Base-by-base conservation (phyloP, 37 sponge, comb jelly and placozoan genomes). In the Axinella damicornis region DNA sequence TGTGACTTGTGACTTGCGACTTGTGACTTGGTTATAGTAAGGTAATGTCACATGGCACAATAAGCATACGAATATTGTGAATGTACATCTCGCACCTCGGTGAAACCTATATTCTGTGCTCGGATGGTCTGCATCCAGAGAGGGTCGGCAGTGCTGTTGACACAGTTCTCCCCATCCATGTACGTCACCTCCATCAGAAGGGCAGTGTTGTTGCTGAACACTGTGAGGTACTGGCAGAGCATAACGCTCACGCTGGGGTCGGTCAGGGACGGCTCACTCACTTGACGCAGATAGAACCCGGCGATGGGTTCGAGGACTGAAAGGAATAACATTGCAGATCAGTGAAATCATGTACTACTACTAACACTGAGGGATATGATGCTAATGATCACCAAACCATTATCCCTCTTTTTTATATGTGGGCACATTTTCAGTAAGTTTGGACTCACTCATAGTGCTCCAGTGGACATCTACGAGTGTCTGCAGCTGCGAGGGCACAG, bases 141-240 rank as follows among this genome's bases (percentile, higher is more conserved):
- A 33, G 84, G 84, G 56, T 16, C 60, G 37, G 89, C 89, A 31
- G 64, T 22, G 14, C 53, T 83, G 36, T 77, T 71, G 52, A 83
- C 73, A 71, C 89, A 89, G 52, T 71, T 72, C 24, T 87, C 85
- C 27, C 86, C 92, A 65, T 87, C 64, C 64, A 91, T 82, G 72
- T 86, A 91, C 6, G 64, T 59, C 12, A 91, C 79, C 18, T 88
- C 81, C 27, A 34, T 25, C 27, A 86, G 37, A 0, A 24, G 36
- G 53, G 82, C 30, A 22, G 46, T 55, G 35, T 73, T 60, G 21
- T 71, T 56, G 0, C 64, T 73, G 39, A 69, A 41, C 20, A 79
- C 38, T 19, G 34, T 71, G 21, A 83, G 33, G 61, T 83, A 85
- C 52, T 77, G 68, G 55, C 90, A 84, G 31, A 85, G 60, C 11